Conservation (phyloP, 2,797 vertebrate genomes). For the Salmo trutta region DNA sequence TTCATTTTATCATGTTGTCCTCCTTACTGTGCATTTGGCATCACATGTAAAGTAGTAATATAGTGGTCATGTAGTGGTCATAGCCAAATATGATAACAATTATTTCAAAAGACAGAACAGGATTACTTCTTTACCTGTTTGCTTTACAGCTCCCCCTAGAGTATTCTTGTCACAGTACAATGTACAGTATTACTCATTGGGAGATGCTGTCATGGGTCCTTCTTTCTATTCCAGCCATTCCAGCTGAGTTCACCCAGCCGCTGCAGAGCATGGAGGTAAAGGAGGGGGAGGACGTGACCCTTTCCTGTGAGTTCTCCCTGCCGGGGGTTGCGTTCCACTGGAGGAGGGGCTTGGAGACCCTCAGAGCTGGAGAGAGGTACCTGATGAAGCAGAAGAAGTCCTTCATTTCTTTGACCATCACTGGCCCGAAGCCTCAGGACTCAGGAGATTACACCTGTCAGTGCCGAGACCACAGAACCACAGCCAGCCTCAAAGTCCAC, state of each 20-base stretch:
- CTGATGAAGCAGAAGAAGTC: constrained; percentile 80
- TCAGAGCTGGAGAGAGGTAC: constrained; percentile 76
- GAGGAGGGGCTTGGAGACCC: constrained; percentile 73
- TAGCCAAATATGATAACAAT: too few relatives aligned
- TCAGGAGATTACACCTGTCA: constrained; percentile 65
- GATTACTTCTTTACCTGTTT: too few relatives aligned
- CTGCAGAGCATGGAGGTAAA: constrained; percentile 75
- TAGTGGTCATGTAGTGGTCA: too few relatives aligned
- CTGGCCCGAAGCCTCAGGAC: constrained; percentile 72
- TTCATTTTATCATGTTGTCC: not conserved
- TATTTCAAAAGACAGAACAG: too few relatives aligned
- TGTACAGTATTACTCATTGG: constrained; percentile 56
- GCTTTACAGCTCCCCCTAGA: too few relatives aligned
- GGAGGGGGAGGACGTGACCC: constrained; percentile 69
- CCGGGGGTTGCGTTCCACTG: constrained; percentile 74
- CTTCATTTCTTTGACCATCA: constrained; percentile 75
- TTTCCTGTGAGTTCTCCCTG: constrained; percentile 82
- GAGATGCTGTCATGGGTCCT: not conserved
- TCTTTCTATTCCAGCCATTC: constrained; percentile 72
- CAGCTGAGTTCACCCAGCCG: constrained; percentile 78
- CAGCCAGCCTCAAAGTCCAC: constrained; percentile 68
- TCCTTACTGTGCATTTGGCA: too few relatives aligned
- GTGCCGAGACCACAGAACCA: constrained; percentile 72
- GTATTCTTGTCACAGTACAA: not conserved
- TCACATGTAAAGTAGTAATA: too few relatives aligned